phyloP scores from a whole-genome alignment of 1,140 invertebrate species.

The Condylostylus longicornis region DNA sequence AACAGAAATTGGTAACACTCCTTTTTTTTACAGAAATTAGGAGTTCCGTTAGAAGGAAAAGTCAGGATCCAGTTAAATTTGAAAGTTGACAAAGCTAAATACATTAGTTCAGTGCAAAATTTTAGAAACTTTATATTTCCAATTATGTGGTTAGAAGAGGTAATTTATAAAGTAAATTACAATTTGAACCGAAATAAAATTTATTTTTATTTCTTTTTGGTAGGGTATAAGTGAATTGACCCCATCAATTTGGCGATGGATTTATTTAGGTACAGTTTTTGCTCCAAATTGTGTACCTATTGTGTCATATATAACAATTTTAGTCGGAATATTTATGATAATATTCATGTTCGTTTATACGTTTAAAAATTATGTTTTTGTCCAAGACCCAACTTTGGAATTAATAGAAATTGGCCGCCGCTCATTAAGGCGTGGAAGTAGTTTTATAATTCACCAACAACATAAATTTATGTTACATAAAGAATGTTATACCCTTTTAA shows the following conservation, averaged over 20 bases:
- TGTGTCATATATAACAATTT: slow-evolving; percentile 53
- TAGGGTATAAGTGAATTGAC: slow-evolving; percentile 67
- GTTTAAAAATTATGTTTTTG: slow-evolving; percentile 59
- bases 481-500: slow-evolving; percentile 43
- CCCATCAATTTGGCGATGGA: slow-evolving; percentile 55
- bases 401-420: slow-evolving; percentile 58
- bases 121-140: slow-evolving; percentile 71
- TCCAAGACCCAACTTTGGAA: slow-evolving; percentile 46
- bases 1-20: neutral
- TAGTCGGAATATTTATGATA: slow-evolving; percentile 46
- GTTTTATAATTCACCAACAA: slow-evolving; percentile 51
- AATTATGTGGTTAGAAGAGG: slow-evolving; percentile 77
- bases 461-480: slow-evolving; percentile 41
- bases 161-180: slow-evolving; percentile 23
- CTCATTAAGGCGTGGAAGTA: slow-evolving; percentile 52
- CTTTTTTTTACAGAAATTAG: slow-evolving; percentile 54
- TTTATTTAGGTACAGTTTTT: slow-evolving; percentile 61
- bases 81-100: slow-evolving; percentile 54
- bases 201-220: slow-evolving; percentile 4
- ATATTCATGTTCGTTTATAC: slow-evolving; percentile 49
- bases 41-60: slow-evolving; percentile 66
- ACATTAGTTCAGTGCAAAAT: slow-evolving; percentile 52
- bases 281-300: slow-evolving; percentile 49
- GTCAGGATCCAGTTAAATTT: slow-evolving; percentile 68
- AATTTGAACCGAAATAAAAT: neutral